Percentiles rank a stretch among this genome's conserved stretches.
Evolutionary conservation across 2,113 vertebrate genomes (phyloP).

Genomic region (Corynorhinus townsendii): DNA sequence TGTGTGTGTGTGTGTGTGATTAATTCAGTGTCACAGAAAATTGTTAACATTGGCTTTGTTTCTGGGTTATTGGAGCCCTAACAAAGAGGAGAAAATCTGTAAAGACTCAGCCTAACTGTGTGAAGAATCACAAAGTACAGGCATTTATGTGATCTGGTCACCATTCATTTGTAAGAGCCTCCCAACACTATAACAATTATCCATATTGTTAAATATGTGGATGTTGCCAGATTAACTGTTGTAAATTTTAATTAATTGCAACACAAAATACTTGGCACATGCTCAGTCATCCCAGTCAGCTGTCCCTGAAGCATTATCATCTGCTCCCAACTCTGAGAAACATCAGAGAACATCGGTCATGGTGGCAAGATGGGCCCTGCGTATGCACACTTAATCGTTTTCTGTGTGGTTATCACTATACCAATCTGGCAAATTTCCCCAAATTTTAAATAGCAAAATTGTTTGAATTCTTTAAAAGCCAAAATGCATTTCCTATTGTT

Average conservation of each 20-base stretch:
- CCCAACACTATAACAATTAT: slow-evolving; percentile 58
- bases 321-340: slow-evolving; percentile 21
- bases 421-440: background rate
- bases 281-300: slow-evolving; percentile 38
- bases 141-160: slow-evolving; percentile 60
- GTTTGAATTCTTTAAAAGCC: background rate
- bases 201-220: slow-evolving; percentile 62
- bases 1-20: background rate
- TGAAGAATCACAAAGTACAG: slow-evolving; percentile 62
- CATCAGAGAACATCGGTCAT: background rate
- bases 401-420: background rate
- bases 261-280: slow-evolving; percentile 41
- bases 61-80: slow-evolving; percentile 44
- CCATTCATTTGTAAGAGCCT: slow-evolving; percentile 53
- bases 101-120: slow-evolving; percentile 61
- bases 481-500: slow-evolving; percentile 7
- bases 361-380: background rate
- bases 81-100: slow-evolving; percentile 64
- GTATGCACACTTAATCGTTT: background rate
- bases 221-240: slow-evolving; percentile 63
- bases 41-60: slow-evolving; percentile 64
- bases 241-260: slow-evolving; percentile 69
- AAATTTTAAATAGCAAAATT: background rate
- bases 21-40: slow-evolving; percentile 56
- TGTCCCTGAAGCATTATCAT: background rate